Evolutionary conservation across 1,140 invertebrate species (phyloP).

Genomic region (Drosophila azteca): DNA sequence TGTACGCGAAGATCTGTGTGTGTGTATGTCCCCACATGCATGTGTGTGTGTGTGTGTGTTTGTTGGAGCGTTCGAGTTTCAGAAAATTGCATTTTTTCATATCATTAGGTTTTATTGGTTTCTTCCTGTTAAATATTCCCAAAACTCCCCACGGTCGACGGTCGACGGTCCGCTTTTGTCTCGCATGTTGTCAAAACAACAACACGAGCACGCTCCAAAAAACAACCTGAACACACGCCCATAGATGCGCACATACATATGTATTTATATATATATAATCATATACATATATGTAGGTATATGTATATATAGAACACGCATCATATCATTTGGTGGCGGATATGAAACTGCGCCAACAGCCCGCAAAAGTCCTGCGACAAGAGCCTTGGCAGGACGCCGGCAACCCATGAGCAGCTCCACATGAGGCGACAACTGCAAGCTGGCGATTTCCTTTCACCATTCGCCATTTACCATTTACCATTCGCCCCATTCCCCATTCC

Average conservation of each 20-base stretch:
- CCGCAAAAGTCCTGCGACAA: constrained; percentile 63
- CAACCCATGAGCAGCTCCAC: constrained; percentile 1
- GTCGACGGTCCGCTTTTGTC: constrained; percentile 25
- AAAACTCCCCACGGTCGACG: constrained; percentile 14
- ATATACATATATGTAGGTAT: not conserved
- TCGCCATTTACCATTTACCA: no score
- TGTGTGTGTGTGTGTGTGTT: constrained; percentile 19
- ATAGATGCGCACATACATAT: constrained; percentile 6
- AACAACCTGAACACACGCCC: constrained; percentile 49
- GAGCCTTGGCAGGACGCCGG: constrained; percentile 48
- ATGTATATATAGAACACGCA: constrained; percentile 44
- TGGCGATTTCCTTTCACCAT: constrained; percentile 67
- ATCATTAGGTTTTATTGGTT: constrained; percentile 83
- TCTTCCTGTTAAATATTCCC: constrained; percentile 82
- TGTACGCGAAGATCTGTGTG: no score
- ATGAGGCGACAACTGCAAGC: constrained; percentile 71
- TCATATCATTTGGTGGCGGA: constrained; percentile 65
- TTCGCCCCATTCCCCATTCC: no score
- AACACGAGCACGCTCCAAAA: constrained; percentile 63
- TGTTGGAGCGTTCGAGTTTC: constrained; percentile 60
- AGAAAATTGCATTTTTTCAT: constrained; percentile 83
- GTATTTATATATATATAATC: not conserved
- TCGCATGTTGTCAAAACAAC: constrained; percentile 67
- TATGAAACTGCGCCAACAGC: constrained; percentile 17
- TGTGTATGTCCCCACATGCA: not conserved